Conservation (phyloP, 2,797 vertebrate species). For the Rhyacichthys aspro region DNA sequence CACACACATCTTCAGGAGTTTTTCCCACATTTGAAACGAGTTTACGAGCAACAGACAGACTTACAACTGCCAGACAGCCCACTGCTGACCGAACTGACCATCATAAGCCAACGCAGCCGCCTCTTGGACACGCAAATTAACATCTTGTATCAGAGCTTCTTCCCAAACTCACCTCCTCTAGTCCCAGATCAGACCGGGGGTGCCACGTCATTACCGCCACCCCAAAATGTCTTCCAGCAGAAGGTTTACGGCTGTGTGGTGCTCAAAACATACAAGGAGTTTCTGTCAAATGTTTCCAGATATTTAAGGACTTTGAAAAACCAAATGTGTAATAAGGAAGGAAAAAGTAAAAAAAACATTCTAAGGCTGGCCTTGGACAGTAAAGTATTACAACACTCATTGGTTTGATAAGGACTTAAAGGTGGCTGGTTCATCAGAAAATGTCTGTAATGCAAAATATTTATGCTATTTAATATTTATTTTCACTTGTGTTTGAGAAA, state of each 20-base stretch:
- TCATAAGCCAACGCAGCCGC: not conserved
- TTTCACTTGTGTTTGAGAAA: conserved; percentile 47
- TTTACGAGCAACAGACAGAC: conserved; percentile 79
- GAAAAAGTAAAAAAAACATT: conserved; percentile 10
- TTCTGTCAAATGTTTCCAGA: conserved; percentile 59
- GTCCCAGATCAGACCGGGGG: conserved; percentile 63
- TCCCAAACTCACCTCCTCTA: conserved; percentile 72
- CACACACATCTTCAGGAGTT: conserved; percentile 71
- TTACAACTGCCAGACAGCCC: conserved; percentile 60
- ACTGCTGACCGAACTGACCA: conserved; percentile 46
- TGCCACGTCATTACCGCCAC: conserved; percentile 66
- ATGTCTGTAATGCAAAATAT: conserved; percentile 47
- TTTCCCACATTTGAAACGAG: conserved; percentile 70
- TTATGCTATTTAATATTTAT: conserved; percentile 83
- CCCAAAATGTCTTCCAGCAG: conserved; percentile 82
- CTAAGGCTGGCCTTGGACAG: conserved; percentile 30
- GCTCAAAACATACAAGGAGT: conserved; percentile 74
- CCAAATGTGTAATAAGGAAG: conserved; percentile 52
- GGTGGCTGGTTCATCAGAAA: conserved; percentile 58
- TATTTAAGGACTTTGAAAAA: conserved; percentile 70
- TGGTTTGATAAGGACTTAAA: conserved; percentile 44
- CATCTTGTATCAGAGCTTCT: conserved; percentile 65
- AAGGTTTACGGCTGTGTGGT: conserved; percentile 83
- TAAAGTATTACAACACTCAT: conserved; percentile 20
- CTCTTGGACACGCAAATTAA: conserved; percentile 44